Conservation (phyloP, 2,888 invertebrate species). For the Acrocyrtus sp. region DNA sequence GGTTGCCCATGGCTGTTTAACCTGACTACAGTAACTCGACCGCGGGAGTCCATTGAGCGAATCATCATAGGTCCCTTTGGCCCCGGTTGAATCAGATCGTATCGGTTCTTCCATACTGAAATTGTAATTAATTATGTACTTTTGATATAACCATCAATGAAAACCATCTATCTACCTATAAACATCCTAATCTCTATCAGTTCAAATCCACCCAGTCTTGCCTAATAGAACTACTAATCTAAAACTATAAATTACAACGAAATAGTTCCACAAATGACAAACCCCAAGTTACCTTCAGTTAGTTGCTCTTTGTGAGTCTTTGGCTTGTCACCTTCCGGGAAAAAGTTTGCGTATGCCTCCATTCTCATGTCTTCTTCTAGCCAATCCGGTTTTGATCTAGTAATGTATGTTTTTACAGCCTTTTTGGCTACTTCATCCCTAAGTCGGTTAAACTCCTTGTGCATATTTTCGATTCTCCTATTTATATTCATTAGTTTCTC, state of each 20-base stretch:
- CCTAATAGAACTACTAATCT: no score
- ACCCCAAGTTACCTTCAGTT: conserved; percentile 45
- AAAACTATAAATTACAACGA: no score
- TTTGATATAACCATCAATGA: no score
- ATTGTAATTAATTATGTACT: conserved; percentile 2
- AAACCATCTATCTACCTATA: no score
- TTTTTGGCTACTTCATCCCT: conserved; percentile 59
- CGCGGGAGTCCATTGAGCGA: conserved; percentile 58
- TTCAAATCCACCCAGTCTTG: no score
- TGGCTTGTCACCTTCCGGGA: conserved; percentile 44
- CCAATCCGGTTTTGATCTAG: conserved; percentile 56
- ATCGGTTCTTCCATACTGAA: conserved; percentile 59
- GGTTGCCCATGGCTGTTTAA: conserved; percentile 55
- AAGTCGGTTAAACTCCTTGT: conserved; percentile 59
- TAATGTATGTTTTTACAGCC: conserved; percentile 59
- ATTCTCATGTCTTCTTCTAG: conserved; percentile 52
- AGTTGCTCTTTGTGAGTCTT: conserved; percentile 55
- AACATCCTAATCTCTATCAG: no score
- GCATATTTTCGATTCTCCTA: conserved; percentile 59
- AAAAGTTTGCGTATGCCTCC: conserved; percentile 42
- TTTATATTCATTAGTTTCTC: conserved; percentile 53
- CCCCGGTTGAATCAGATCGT: conserved; percentile 59
- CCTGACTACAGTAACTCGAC: conserved; percentile 57
- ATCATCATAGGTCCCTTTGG: conserved; percentile 60
- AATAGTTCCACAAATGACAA: background rate